Conservation (phyloP, 2,797 vertebrate species). For the Paedocypris micromegethes region DNA sequence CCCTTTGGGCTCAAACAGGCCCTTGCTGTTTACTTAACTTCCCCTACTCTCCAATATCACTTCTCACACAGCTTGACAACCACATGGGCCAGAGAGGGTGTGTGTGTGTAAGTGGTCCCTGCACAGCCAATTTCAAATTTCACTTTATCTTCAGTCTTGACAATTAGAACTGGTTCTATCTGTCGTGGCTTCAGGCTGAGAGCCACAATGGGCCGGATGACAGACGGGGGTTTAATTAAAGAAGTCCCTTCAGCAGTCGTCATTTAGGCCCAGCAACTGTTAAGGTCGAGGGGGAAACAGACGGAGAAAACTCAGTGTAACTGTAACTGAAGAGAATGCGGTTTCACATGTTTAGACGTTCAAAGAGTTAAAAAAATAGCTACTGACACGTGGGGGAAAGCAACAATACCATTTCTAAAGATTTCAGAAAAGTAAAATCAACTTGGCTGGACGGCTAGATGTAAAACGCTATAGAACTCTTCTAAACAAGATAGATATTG, state of each 20-base stretch:
- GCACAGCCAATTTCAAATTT: conserved; percentile 52
- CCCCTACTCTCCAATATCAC: conserved; percentile 17
- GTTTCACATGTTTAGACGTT: conserved; percentile 24
- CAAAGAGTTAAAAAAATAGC: not conserved
- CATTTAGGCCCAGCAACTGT: conserved; percentile 35
- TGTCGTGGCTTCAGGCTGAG: conserved; percentile 45
- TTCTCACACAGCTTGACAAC: conserved; percentile 19
- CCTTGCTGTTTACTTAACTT: conserved; percentile 22
- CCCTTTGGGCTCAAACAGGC: not conserved
- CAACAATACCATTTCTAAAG: too few relatives aligned
- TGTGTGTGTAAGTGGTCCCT: conserved; percentile 25
- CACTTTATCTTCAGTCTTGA: conserved; percentile 52
- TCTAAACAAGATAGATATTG: too few relatives aligned
- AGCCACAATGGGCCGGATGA: conserved; percentile 45
- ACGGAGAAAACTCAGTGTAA: not conserved
- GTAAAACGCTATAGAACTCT: too few relatives aligned
- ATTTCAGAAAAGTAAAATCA: too few relatives aligned
- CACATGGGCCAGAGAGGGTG: not conserved
- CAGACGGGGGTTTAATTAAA: conserved; percentile 60
- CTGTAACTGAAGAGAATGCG: conserved; percentile 24
- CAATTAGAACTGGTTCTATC: conserved; percentile 57
- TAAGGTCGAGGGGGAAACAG: conserved; percentile 9
- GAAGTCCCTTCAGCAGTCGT: conserved; percentile 43
- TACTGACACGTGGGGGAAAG: too few relatives aligned
- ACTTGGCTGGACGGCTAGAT: too few relatives aligned